phyloP scores from a whole-genome alignment of 2,113 vertebrate genomes.

The Grammomys dolichurus region DNA sequence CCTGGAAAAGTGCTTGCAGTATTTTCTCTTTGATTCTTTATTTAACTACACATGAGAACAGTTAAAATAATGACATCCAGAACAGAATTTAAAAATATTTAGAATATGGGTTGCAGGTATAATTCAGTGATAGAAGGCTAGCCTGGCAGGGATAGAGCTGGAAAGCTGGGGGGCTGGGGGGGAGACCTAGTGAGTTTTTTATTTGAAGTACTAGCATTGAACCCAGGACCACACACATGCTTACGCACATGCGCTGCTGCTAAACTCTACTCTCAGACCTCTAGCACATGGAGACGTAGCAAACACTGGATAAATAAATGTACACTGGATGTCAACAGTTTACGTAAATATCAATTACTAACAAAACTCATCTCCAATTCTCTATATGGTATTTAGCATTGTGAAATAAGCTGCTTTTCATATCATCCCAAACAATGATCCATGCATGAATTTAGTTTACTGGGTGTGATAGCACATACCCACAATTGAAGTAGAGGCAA shows the following conservation, averaged over 20 bases:
- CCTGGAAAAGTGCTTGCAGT: not conserved
- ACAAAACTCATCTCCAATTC: not conserved
- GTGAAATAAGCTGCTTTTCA: not conserved
- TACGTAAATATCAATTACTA: not conserved
- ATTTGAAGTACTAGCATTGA: not conserved
- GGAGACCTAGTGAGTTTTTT: not conserved
- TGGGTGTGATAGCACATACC: not conserved
- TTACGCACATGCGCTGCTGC: not conserved
- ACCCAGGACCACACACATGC: not conserved
- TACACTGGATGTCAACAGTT: not conserved
- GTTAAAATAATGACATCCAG: not conserved
- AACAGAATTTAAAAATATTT: not conserved
- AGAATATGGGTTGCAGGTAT: not conserved
- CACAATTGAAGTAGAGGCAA: not conserved
- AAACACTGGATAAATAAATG: not conserved
- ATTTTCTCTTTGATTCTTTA: constrained; percentile 51
- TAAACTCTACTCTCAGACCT: not conserved
- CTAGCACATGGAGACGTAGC: not conserved
- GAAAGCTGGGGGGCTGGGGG: not conserved
- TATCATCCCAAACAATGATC: not conserved
- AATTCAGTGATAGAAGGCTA: not conserved
- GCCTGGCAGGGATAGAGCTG: not conserved
- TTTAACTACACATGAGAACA: not conserved
- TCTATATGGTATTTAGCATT: not conserved
- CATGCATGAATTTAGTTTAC: not conserved